Evolutionary conservation across 2,113 vertebrate genomes (phyloP), one percentile per base, ranked within the genome.

Genomic region (Pachycephala philippinensis): DNA sequence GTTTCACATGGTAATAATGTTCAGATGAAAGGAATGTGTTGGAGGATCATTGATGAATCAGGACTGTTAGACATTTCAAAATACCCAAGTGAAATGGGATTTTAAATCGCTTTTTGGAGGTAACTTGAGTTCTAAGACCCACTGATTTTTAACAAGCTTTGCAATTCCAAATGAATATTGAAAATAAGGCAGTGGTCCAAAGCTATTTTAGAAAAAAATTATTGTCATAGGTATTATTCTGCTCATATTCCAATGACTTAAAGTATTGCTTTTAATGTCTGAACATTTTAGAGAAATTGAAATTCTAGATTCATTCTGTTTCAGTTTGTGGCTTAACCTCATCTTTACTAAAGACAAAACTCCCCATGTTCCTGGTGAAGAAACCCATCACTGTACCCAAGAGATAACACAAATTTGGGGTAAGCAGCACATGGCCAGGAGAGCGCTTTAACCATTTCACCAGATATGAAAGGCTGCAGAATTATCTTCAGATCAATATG

Each of bases 21-120:
- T 96, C 96, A 92, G 85, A 90, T 92, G 83, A 90, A 90, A 94
- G 44, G 44, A 81, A 63, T 64, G 33, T 94, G 64, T 93, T 92
- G 88, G 84, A 94, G 68, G 64, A 88, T 88, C 87, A 74, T 7
- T 90, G 95, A 66, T 90, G 92, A 94, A 96, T 86, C 88, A 92
- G 89, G 49, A 56, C 68, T 84, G 60, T 66, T 84, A 95, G 75
- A 85, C 30, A 57, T 87, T 92, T 96, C 54, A 88, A 94, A 90
- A 92, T 74, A 86, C 39, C 64, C 88, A 84, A 88, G 33, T 64
- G 35, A 95, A 92, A 94, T 78, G 28, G 22, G 56, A 88, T 52
- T 89, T 94, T 40, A 89, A 90, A 83, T 78, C 8, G 0, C 56
- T 56, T 88, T 92, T 95, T 84, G 68, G 61, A 81, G 26, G 71